A percentile compares a stretch with the other conserved stretches of the same genome.
Evolutionary conservation across 2,797 vertebrate genomes (phyloP).

Genomic region (Taenioides sp.): DNA sequence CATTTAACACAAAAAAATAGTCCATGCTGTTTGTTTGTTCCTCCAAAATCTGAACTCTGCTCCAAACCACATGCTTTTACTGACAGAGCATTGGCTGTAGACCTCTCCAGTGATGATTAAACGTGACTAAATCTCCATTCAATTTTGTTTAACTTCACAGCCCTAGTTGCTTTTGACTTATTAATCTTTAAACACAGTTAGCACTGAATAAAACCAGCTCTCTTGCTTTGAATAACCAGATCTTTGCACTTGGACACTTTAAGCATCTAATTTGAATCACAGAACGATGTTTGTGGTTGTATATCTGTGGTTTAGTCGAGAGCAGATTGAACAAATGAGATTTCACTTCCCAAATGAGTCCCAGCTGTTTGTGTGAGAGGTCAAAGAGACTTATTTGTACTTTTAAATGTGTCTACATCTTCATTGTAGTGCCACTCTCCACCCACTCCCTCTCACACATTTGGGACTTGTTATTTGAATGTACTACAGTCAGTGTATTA

Average conservation of each 20-base stretch:
- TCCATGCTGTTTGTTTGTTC: too few species aligned
- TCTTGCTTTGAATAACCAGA: too few species aligned
- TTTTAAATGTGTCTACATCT: constrained; percentile 24
- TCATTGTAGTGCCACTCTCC: constrained; percentile 33
- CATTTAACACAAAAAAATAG: too few species aligned
- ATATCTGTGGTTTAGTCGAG: constrained; percentile 39
- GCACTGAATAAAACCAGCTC: not conserved
- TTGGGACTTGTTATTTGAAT: constrained; percentile 53
- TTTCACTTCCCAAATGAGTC: constrained; percentile 37
- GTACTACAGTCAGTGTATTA: constrained; percentile 43
- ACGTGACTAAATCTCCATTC: too few species aligned
- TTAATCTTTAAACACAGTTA: not conserved
- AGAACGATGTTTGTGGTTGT: constrained; percentile 30
- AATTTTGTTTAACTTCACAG: too few species aligned
- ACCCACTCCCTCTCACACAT: constrained; percentile 38
- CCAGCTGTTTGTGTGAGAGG: constrained; percentile 42
- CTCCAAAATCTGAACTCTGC: too few species aligned
- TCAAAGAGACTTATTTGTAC: constrained; percentile 33
- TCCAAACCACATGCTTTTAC: too few species aligned
- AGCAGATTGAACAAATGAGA: constrained; percentile 52
- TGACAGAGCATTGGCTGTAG: too few species aligned
- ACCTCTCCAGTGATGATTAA: too few species aligned
- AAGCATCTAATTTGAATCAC: constrained; percentile 37
- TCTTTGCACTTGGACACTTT: constrained; percentile 10
- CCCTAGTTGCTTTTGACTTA: too few species aligned